phyloP scores from a whole-genome alignment of 2,888 invertebrate genomes.

The Chloroclysta siterata region DNA sequence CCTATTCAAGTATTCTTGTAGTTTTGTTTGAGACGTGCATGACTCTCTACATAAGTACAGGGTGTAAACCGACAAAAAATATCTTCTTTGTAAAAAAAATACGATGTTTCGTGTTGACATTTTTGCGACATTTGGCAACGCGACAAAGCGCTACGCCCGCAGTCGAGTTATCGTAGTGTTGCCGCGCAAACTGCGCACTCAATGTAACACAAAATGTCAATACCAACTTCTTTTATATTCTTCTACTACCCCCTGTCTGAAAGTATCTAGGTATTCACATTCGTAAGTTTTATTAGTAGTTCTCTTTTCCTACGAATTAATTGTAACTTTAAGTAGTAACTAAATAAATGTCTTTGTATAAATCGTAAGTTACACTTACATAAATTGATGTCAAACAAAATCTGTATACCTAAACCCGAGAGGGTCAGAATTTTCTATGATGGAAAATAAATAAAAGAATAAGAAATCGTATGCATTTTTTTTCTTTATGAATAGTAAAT shows the following conservation, averaged over 20 bases:
- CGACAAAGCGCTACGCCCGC: too few species aligned
- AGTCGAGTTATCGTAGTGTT: too few species aligned
- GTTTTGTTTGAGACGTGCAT: background rate
- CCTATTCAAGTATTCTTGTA: background rate
- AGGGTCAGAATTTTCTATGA: constrained; percentile 55
- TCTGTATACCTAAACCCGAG: constrained; percentile 34
- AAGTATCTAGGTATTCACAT: background rate
- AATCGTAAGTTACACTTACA: constrained; percentile 40
- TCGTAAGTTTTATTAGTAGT: background rate
- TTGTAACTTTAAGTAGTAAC: constrained; percentile 8
- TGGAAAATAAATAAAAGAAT: constrained; percentile 57
- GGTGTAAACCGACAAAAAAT: background rate
- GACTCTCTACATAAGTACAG: background rate
- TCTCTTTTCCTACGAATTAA: constrained; percentile 15
- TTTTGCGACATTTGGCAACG: too few species aligned
- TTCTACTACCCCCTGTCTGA: background rate
- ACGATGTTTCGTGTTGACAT: too few species aligned
- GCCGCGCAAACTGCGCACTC: too few species aligned
- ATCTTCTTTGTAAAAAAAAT: background rate
- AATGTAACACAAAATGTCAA: too few species aligned
- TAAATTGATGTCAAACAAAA: constrained; percentile 33
- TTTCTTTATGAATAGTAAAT: background rate
- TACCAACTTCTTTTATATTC: too few species aligned
- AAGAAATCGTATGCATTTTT: constrained; percentile 43
- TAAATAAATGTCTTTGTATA: constrained; percentile 7